Evolutionary conservation across 2,113 vertebrate genomes (phyloP), one percentile per base, ranked within the genome.

Genomic region (Bos indicus): DNA sequence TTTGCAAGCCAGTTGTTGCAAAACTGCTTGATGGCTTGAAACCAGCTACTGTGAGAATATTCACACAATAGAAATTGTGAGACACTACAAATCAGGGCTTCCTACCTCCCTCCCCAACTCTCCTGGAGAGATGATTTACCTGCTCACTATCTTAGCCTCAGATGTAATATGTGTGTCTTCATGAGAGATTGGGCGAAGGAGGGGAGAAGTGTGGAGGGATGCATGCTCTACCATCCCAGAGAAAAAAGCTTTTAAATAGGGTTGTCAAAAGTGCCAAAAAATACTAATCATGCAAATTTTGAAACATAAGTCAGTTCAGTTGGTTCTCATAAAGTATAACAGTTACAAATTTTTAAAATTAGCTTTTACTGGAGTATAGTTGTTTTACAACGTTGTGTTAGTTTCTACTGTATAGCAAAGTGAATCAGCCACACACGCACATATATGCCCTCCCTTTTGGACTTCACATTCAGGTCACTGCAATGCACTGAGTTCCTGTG

Each of bases 251-350:
- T 95, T 1, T 57, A 91, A 91, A 71, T 28, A 74, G 23, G n/a
- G 1, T 6, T 90, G 36, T 87, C 28, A 81, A 78, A 91, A 92
- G 10, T 83, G 28, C 62, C 86, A 78, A 84, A 88, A 56, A 46
- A 36, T 43, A 43, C 36, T 12, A 82, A 40, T 81, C 94, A 95
- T 36, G 26, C 26, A 89, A 96, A 95, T 57, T 74, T n/a, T 83
- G 52, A 90, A 97, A 36, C 30, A 7, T 43, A 87, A 95, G 33
- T 71, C 57, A 84, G 59, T 83, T 86, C 19, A 83, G 9, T 48
- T 59, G 21, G 7, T 74, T 96, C 52, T 95, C 26, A 64, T 74
- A 71, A 92, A 71, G 6, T 40, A 64, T 64, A 64, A 36, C 36
- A 12, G 33, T 40, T 36, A 71, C n/a, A 40, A 74, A 26, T 13